A percentile compares a stretch with the other conserved stretches of the same genome.
Evolutionary conservation across 2,888 invertebrate genomes (phyloP).

Genomic region (Oligia strigilis): DNA sequence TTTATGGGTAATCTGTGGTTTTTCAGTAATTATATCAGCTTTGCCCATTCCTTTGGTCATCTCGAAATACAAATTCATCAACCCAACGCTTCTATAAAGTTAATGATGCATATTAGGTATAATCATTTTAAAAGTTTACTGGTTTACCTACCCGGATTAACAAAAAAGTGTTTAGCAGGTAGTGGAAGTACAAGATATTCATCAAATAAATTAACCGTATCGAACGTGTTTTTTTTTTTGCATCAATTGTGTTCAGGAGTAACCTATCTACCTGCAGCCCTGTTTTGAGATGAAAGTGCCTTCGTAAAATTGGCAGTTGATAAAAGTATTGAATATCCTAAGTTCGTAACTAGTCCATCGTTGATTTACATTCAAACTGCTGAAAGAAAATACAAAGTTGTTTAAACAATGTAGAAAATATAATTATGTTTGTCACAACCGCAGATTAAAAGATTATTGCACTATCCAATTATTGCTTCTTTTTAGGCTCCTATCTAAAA

Average conservation of each 20-base stretch:
- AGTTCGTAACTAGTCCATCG: neutral
- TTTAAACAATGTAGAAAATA: neutral
- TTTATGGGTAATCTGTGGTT: constrained; percentile 14
- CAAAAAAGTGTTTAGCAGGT: constrained; percentile 17
- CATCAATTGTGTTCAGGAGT: neutral
- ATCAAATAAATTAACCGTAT: neutral
- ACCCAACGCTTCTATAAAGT: neutral
- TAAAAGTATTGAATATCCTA: neutral
- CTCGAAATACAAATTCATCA: neutral
- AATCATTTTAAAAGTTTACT: neutral
- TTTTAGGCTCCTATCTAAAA: neutral
- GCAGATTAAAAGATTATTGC: neutral
- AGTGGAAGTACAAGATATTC: constrained; percentile 24
- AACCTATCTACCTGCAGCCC: neutral
- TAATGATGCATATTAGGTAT: neutral
- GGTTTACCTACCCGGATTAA: constrained; percentile 3
- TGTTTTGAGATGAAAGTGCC: neutral
- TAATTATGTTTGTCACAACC: neutral
- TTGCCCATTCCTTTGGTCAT: neutral
- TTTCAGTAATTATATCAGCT: neutral
- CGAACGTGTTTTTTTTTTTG: neutral
- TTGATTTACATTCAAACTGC: neutral
- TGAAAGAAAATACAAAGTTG: neutral
- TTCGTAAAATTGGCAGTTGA: neutral
- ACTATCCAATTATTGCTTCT: neutral